Conservation (phyloP, 2,888 invertebrate genomes). For the Entomobrya multifasciata region DNA sequence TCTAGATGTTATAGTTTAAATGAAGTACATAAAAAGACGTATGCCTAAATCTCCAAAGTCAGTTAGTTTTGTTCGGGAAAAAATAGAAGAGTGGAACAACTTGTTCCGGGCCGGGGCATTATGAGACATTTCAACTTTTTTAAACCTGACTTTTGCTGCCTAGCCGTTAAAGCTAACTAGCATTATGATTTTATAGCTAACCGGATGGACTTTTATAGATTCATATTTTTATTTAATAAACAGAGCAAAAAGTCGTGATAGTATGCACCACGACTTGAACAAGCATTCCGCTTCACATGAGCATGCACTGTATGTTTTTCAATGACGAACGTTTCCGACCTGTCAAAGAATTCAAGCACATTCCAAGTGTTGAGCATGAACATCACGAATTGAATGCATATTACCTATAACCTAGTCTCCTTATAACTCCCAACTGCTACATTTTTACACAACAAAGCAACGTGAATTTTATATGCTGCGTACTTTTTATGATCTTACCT, state of each 20-base stretch:
- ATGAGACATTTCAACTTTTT: slow-evolving; percentile 4
- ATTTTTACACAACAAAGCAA: too few relatives aligned
- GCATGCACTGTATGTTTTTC: slow-evolving; percentile 25
- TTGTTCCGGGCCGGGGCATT: too few relatives aligned
- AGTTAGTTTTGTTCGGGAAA: too few relatives aligned
- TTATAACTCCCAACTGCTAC: too few relatives aligned
- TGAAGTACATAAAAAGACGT: too few relatives aligned
- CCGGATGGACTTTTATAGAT: slow-evolving; percentile 68
- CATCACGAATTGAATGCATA: slow-evolving; percentile 56
- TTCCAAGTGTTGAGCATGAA: slow-evolving; percentile 57
- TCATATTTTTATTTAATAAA: slow-evolving; percentile 63
- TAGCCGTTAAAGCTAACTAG: neutral
- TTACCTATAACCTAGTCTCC: too few relatives aligned
- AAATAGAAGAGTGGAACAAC: too few relatives aligned
- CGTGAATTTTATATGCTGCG: neutral
- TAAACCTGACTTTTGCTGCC: neutral
- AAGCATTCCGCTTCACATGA: neutral
- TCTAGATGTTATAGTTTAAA: too few relatives aligned
- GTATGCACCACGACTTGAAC: slow-evolving; percentile 60
- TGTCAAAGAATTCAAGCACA: slow-evolving; percentile 65
- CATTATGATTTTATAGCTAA: slow-evolving; percentile 33
- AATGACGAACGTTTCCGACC: slow-evolving; percentile 71
- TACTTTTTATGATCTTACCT: slow-evolving; percentile 63
- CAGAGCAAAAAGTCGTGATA: slow-evolving; percentile 63
- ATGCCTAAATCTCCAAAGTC: too few relatives aligned